Evolutionary conservation across 1,140 invertebrate species (phyloP).

Genomic region (Aphelenchoides besseyi): DNA sequence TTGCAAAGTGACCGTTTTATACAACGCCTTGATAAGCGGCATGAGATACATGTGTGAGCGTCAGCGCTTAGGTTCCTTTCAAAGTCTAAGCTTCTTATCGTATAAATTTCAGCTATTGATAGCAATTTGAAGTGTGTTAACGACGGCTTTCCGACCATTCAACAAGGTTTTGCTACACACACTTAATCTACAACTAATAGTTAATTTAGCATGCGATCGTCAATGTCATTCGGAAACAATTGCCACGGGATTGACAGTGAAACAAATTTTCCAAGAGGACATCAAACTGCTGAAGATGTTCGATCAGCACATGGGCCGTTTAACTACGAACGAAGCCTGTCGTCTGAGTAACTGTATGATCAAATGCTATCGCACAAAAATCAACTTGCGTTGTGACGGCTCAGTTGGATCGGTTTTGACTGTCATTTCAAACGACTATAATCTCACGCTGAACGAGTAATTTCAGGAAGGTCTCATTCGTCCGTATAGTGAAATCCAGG

Average conservation of each 20-base stretch:
- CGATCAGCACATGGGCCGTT: constrained; percentile 12
- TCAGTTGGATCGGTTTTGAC: constrained; percentile 7
- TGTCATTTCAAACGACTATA: not conserved
- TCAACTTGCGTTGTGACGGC: constrained; percentile 19
- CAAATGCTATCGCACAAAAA: constrained; percentile 11
- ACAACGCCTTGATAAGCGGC: constrained; percentile 4
- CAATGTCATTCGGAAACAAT: not conserved
- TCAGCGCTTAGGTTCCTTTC: not conserved
- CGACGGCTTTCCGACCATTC: not conserved
- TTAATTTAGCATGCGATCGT: constrained; percentile 17
- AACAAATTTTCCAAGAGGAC: constrained; percentile 19
- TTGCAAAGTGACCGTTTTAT: not conserved
- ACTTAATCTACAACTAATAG: not conserved
- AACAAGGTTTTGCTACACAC: not conserved
- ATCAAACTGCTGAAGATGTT: constrained; percentile 24
- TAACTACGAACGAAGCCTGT: constrained; percentile 23
- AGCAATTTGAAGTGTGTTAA: not conserved
- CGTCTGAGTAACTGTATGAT: constrained; percentile 13
- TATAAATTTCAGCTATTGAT: too few species aligned
- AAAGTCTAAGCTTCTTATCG: too few species aligned
- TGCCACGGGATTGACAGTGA: constrained; percentile 16
- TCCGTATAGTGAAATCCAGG: constrained; percentile 14
- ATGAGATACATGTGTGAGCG: not conserved
- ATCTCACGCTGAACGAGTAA: not conserved
- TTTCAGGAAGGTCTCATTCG: constrained; percentile 19